A percentile compares a stretch with the other conserved stretches of the same genome.
Evolutionary conservation across 2,888 invertebrate genomes (phyloP).

Genomic region (Philaethria dido): DNA sequence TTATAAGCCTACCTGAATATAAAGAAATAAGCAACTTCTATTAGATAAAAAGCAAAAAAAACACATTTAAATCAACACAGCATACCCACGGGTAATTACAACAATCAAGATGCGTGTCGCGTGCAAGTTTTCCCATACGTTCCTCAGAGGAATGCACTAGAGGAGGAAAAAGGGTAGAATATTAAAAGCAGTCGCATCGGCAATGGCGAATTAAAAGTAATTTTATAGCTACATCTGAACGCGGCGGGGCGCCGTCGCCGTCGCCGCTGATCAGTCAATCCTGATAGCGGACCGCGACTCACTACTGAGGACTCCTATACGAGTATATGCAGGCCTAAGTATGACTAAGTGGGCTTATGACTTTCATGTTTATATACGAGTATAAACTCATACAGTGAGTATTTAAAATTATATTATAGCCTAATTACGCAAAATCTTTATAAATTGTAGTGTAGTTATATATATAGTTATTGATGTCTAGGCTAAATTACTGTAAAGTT

Average conservation of each 20-base stretch:
- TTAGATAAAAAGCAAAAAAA: no score
- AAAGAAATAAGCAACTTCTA: no score
- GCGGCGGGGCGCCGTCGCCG: slow-evolving; percentile 34
- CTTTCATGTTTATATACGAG: no score
- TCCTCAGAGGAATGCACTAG: slow-evolving; percentile 8
- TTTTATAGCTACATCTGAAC: slow-evolving; percentile 20
- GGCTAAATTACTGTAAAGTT: no score
- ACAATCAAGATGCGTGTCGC: not conserved
- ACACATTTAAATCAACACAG: not conserved
- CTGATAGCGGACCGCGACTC: slow-evolving; percentile 26
- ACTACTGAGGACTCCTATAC: no score
- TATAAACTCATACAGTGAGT: no score
- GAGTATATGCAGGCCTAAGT: not conserved
- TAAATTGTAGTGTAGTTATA: no score
- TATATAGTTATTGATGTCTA: no score
- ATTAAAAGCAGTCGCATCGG: slow-evolving; percentile 24
- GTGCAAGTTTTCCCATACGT: slow-evolving; percentile 12
- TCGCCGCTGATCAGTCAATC: slow-evolving; percentile 40
- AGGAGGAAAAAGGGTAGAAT: slow-evolving; percentile 21
- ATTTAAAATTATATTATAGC: no score
- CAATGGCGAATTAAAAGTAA: slow-evolving; percentile 29
- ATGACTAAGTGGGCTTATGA: not conserved
- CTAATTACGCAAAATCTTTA: no score
- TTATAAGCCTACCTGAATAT: no score
- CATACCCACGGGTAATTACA: not conserved